Conservation (phyloP, 2,797 vertebrate species). For the Lagocephalus sceleratus region DNA sequence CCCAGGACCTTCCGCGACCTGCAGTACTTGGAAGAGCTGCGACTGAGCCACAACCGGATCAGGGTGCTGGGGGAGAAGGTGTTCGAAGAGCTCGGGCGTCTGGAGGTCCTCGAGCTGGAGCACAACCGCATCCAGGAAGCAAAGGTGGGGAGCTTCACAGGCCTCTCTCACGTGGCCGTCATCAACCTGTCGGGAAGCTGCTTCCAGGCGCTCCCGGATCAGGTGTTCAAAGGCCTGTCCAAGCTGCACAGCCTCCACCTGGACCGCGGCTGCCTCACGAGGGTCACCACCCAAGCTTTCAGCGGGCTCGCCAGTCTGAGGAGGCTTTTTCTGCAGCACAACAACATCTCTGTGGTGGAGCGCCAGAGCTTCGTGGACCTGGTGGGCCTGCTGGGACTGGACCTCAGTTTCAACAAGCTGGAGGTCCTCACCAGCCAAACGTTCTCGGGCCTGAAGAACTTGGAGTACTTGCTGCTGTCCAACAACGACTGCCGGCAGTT, state of each 20-base stretch:
- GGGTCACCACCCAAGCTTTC: slow-evolving; percentile 80
- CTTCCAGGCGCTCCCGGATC: slow-evolving; percentile 81
- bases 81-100: slow-evolving; percentile 87
- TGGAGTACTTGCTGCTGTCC: slow-evolving; percentile 90
- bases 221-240: slow-evolving; percentile 83
- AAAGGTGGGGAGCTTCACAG: slow-evolving; percentile 79
- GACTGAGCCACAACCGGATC: slow-evolving; percentile 87
- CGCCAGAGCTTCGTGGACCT: slow-evolving; percentile 84
- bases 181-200: slow-evolving; percentile 93
- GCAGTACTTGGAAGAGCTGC: slow-evolving; percentile 92
- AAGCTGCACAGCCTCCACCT: slow-evolving; percentile 94
- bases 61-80: slow-evolving; percentile 78
- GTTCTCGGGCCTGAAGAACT: slow-evolving; percentile 83
- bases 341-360: slow-evolving; percentile 81
- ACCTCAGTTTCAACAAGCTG: slow-evolving; percentile 87
- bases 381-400: slow-evolving; percentile 83
- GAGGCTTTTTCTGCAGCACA: slow-evolving; percentile 88
- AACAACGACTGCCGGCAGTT: slow-evolving; percentile 79
- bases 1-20: slow-evolving; percentile 89
- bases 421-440: slow-evolving; percentile 73
- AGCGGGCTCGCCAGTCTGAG: slow-evolving; percentile 83
- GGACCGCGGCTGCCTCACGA: slow-evolving; percentile 85
- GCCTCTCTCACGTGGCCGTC: slow-evolving; percentile 86
- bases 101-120: slow-evolving; percentile 89
- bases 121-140: slow-evolving; percentile 90